phyloP scores from a whole-genome alignment of 2,113 vertebrate genomes.

The Aegotheles bennettii region DNA sequence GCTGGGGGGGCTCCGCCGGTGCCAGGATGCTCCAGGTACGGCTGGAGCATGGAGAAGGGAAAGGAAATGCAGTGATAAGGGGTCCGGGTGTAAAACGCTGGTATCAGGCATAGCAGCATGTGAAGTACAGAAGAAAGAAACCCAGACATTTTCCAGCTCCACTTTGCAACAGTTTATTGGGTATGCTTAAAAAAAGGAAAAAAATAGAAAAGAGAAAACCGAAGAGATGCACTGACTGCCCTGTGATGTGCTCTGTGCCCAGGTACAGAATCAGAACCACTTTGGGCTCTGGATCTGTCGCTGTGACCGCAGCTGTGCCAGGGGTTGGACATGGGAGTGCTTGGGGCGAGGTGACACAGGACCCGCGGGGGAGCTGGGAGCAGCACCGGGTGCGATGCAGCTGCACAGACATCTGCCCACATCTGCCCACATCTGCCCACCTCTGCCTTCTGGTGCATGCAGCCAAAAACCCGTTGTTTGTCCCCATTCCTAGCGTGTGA shows the following conservation, averaged over 20 bases:
- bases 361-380: fast-evolving
- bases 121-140: background rate
- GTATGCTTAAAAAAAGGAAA: background rate
- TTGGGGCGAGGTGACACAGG: background rate
- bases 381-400: background rate
- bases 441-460: background rate
- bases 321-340: background rate
- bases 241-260: background rate
- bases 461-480: background rate
- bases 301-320: background rate
- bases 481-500: fast-evolving
- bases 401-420: background rate
- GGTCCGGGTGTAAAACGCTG: background rate
- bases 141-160: background rate
- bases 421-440: background rate
- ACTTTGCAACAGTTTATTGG: constrained; percentile 36
- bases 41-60: background rate
- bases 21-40: background rate
- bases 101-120: fast-evolving
- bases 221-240: background rate
- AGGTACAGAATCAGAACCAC: background rate
- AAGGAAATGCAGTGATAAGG: background rate
- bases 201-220: background rate
- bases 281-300: background rate
- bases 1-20: background rate